These are phyloP conservation scores for Prionailurus bengalensis DNA, from an alignment of 2,113 vertebrate genomes.

Conservation along the genomic window DNA sequence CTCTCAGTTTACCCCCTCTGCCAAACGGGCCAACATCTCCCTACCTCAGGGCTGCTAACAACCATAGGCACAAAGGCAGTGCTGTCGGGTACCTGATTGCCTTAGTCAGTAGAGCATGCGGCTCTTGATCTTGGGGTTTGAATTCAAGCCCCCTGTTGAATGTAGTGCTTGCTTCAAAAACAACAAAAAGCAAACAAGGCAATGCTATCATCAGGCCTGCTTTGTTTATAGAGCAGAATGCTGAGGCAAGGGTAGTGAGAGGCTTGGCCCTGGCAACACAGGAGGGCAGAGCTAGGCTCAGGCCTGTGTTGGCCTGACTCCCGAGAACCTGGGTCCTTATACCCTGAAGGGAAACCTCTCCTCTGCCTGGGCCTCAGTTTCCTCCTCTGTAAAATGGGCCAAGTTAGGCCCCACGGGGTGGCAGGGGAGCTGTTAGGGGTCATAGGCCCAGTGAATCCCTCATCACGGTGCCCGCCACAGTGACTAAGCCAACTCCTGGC, in stretches of 20 bases:
- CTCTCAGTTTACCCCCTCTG: background rate
- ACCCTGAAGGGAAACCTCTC: background rate
- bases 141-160: background rate
- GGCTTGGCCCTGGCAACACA: background rate
- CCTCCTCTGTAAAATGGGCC: background rate
- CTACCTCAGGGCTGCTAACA: background rate
- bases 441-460: background rate
- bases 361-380: background rate
- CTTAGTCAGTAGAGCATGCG: background rate
- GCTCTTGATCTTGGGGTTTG: background rate
- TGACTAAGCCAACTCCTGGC: background rate
- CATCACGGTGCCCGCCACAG: accelerated
- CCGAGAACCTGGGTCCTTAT: background rate
- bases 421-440: background rate
- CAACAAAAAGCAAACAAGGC: background rate
- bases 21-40: background rate
- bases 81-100: background rate
- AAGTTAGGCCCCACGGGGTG: background rate
- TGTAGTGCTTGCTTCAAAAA: background rate
- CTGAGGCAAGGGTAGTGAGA: background rate
- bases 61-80: background rate
- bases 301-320: background rate
- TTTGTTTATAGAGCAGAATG: accelerated
- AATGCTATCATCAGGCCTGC: background rate
- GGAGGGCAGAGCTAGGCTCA: background rate